Percentiles rank a stretch among this genome's conserved stretches.
phyloP scores from a whole-genome alignment of 2,888 invertebrate species.

The Abscondita cerata region DNA sequence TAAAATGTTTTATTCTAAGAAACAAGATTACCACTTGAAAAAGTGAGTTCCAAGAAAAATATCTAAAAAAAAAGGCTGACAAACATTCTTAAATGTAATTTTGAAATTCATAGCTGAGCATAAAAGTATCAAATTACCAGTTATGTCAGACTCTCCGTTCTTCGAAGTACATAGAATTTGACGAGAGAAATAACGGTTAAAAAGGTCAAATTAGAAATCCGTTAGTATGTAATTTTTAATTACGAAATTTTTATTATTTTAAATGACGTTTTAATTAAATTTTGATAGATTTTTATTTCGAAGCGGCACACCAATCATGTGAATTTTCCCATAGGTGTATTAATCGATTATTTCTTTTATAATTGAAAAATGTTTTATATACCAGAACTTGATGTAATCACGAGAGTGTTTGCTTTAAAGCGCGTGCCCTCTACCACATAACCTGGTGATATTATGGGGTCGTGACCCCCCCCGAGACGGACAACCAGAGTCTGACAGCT shows the following conservation, averaged over 20 bases:
- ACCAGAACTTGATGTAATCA: slow-evolving; percentile 21
- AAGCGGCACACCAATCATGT: neutral
- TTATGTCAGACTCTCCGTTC: neutral
- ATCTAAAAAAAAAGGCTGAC: no score
- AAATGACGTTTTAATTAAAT: slow-evolving; percentile 12
- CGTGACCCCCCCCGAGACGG: slow-evolving; percentile 40
- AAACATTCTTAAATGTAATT: no score
- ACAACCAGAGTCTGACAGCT: slow-evolving; percentile 44
- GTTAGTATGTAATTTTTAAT: slow-evolving; percentile 8
- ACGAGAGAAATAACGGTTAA: slow-evolving; percentile 4
- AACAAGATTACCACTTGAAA: no score
- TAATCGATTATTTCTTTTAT: slow-evolving; percentile 16
- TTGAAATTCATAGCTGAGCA: neutral
- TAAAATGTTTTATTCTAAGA: no score
- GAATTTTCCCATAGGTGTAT: slow-evolving; percentile 4
- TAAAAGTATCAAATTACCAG: slow-evolving; percentile 1
- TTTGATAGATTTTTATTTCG: slow-evolving; percentile 1
- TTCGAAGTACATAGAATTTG: neutral
- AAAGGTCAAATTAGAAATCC: slow-evolving; percentile 9
- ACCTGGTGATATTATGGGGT: slow-evolving; percentile 39
- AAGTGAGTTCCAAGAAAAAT: no score
- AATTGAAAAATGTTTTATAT: neutral
- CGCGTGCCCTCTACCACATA: slow-evolving; percentile 40
- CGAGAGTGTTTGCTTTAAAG: slow-evolving; percentile 30
- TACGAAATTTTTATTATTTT: slow-evolving; percentile 8